Evolutionary conservation across 2,113 vertebrate genomes (phyloP), one percentile per base, ranked within the genome.

Genomic region (Bufo bufo): DNA sequence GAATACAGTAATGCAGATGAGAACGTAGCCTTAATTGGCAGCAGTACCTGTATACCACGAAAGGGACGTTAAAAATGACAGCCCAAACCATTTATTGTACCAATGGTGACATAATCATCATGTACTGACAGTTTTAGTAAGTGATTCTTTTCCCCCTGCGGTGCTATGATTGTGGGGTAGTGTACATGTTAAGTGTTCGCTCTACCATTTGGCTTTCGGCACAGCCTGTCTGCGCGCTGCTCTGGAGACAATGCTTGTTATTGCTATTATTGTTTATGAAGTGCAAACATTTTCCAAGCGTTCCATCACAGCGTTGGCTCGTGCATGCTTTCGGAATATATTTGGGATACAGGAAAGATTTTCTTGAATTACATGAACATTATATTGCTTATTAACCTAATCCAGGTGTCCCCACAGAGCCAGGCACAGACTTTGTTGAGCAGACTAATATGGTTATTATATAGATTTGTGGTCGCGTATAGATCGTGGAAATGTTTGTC

Each of bases 251-350:
- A 71, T 84, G 66, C 50, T 72, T 71, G 66, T 84, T 72, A 71
- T 72, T 56, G 74, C 54, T 56, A 54, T 72, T 56, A 72, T 71
- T 72, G 82, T 84, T 84, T 72, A 69, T 66, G 61, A 83, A 83
- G 61, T 66, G 61, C 81, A 61, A 83, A 69, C 81, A 83, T 84
- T 45, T 72, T 71, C 66, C 65, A 84, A 58, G 66, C 65, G 71
- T 74, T 72, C 49, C 82, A 72, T 84, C 82, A 33, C 23, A 74
- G 49, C 5, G n/a, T 72, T 84, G 82, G 82, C 82, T 19, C 50
- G 43, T 52, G 4, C 47, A 17, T 17, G 50, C 82, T 16, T 17
- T 71, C 69, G 61, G 43, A 74, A 56, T 72, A 72, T 17, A 45
- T 84, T 72, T 84, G 82, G 49, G 56, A 20, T 17, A 72, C 66